These are phyloP conservation scores for Steinernema feltiae DNA, from an alignment of 1,140 invertebrate genomes.

Conservation along the genomic window DNA sequence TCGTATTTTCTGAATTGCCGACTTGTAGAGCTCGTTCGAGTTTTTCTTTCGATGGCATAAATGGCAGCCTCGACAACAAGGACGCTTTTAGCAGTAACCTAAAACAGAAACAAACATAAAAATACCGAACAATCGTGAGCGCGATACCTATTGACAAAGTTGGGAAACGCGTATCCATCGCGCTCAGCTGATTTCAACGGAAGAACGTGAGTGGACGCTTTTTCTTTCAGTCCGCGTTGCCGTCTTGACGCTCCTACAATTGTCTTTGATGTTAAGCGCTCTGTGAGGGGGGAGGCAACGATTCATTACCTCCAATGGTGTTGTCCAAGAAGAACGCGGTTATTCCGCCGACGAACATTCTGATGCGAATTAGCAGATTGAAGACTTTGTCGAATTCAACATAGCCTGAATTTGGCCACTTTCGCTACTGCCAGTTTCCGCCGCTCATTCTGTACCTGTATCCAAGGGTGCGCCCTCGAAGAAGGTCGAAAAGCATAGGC, in stretches of 20 bases:
- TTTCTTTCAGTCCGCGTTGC: not conserved
- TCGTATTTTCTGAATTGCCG: not conserved
- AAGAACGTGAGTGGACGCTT: not conserved
- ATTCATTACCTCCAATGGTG: conserved; percentile 54
- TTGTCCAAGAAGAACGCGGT: conserved; percentile 59
- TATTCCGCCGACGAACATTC: conserved; percentile 60
- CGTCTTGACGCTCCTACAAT: not conserved
- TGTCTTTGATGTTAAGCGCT: not conserved
- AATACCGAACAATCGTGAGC: not conserved
- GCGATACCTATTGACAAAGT: not conserved
- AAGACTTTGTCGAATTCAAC: conserved; percentile 53
- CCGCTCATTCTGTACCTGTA: not conserved
- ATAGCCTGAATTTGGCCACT: not conserved
- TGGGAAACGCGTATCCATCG: not conserved
- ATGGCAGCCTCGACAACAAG: not conserved
- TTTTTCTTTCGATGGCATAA: not conserved
- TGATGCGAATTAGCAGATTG: conserved; percentile 58
- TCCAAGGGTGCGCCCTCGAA: conserved; percentile 32
- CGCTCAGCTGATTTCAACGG: not conserved
- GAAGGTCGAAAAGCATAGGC: conserved; percentile 21
- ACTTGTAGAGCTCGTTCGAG: not conserved
- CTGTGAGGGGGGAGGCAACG: not conserved
- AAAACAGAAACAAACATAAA: not conserved
- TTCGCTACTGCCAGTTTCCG: not conserved
- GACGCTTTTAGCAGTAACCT: not conserved